Conservation (phyloP, 2,113 vertebrate species). For the Micronycteris hirsuta region DNA sequence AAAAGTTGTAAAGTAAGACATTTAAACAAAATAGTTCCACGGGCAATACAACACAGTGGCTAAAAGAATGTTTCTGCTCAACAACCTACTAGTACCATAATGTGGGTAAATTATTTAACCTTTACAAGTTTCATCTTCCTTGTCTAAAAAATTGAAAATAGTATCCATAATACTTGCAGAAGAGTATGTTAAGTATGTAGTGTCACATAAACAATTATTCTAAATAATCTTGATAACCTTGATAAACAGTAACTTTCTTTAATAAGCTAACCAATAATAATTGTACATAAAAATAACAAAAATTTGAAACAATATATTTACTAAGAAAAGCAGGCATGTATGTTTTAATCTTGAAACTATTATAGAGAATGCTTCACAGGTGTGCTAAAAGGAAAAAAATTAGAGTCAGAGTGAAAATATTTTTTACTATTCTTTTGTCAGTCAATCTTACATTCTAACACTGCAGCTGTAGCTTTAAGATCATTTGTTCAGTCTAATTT, state of each 20-base stretch:
- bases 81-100: not conserved
- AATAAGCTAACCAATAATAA: not conserved
- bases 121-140: not conserved
- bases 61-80: not conserved
- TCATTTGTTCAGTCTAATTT: not conserved
- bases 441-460: not conserved
- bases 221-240: not conserved
- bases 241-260: not conserved
- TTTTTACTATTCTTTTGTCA: constrained; percentile 13
- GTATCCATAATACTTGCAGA: not conserved
- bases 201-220: not conserved
- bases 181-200: not conserved
- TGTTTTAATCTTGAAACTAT: constrained; percentile 5
- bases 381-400: not conserved
- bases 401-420: not conserved
- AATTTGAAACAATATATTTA: not conserved
- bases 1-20: not conserved
- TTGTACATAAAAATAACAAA: not conserved
- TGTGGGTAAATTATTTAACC: not conserved
- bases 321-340: not conserved
- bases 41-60: not conserved
- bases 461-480: not conserved
- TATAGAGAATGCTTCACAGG: not conserved
- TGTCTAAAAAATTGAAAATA: not conserved
- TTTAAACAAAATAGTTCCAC: not conserved